Percentiles rank a stretch among this genome's conserved stretches.
Evolutionary conservation across 2,113 vertebrate species (phyloP).

Genomic region (Plecturocebus donacophilus): DNA sequence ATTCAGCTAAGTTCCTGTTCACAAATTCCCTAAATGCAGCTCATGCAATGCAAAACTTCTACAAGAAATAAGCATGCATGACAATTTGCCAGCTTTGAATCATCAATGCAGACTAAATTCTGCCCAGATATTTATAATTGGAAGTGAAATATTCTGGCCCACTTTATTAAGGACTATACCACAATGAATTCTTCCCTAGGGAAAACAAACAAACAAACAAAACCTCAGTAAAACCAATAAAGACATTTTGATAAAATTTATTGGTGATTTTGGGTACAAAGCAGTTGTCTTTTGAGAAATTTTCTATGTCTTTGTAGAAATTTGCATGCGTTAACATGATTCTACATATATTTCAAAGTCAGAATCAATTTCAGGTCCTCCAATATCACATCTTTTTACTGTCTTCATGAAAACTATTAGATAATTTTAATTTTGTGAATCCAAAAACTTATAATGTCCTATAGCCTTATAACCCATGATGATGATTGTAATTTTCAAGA

Average conservation of each 20-base stretch:
- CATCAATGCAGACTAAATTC: not conserved
- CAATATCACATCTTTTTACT: not conserved
- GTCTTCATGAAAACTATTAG: not conserved
- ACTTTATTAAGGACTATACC: not conserved
- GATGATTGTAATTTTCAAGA: not conserved
- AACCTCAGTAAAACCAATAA: not conserved
- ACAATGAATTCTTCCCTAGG: not conserved
- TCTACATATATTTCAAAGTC: not conserved
- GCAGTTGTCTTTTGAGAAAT: not conserved
- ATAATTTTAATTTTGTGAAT: not conserved
- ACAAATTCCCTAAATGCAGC: not conserved
- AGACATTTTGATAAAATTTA: not conserved
- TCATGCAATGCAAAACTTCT: not conserved
- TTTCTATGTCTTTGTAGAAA: not conserved
- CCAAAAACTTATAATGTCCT: not conserved
- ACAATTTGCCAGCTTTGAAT: not conserved
- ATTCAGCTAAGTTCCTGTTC: not conserved
- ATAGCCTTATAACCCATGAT: not conserved
- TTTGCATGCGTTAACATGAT: not conserved
- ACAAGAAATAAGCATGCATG: not conserved
- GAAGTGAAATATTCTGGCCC: not conserved
- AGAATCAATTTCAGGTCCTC: not conserved
- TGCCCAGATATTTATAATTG: not conserved
- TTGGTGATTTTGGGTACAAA: not conserved
- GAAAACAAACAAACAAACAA: not conserved